Percentiles rank a stretch among this genome's conserved stretches.
phyloP scores from a whole-genome alignment of 2,888 invertebrate genomes.

The Drosophila flavopinicola region DNA sequence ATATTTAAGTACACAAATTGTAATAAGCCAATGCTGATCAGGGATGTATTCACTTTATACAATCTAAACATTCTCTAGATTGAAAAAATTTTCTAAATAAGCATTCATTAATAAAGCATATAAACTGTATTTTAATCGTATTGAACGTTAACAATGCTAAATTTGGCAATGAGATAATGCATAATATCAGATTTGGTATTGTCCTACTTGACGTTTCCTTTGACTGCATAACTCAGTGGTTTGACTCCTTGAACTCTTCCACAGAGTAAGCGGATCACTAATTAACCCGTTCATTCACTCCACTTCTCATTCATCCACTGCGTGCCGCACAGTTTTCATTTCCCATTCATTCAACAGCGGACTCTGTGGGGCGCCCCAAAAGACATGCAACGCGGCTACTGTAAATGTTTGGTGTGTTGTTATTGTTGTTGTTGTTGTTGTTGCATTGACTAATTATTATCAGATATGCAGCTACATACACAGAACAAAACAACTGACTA shows the following conservation, averaged over 20 bases:
- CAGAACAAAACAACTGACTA: too few relatives aligned
- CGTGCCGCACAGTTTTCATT: slow-evolving; percentile 25
- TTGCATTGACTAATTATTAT: slow-evolving; percentile 56
- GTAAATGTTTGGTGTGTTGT: slow-evolving; percentile 39
- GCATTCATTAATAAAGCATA: too few relatives aligned
- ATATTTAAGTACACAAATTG: too few relatives aligned
- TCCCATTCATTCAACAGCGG: slow-evolving; percentile 43
- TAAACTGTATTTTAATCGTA: background rate
- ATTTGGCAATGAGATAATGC: too few relatives aligned
- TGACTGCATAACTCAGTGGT: background rate
- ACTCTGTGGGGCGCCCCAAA: slow-evolving; percentile 38
- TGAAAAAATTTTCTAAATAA: too few relatives aligned
- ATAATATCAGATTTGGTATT: too few relatives aligned
- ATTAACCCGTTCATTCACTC: slow-evolving; percentile 12
- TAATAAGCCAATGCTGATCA: too few relatives aligned
- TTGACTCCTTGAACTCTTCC: slow-evolving; percentile 22
- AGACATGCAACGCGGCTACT: slow-evolving; percentile 56
- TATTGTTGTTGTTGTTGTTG: slow-evolving; percentile 35
- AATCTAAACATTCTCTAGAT: too few relatives aligned
- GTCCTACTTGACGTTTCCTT: too few relatives aligned
- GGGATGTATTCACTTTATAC: too few relatives aligned
- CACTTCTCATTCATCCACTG: background rate
- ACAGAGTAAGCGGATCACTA: background rate
- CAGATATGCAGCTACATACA: slow-evolving; percentile 22
- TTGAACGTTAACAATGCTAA: background rate